Conservation (phyloP, 2,888 invertebrate genomes). For the Chironomus tentans region DNA sequence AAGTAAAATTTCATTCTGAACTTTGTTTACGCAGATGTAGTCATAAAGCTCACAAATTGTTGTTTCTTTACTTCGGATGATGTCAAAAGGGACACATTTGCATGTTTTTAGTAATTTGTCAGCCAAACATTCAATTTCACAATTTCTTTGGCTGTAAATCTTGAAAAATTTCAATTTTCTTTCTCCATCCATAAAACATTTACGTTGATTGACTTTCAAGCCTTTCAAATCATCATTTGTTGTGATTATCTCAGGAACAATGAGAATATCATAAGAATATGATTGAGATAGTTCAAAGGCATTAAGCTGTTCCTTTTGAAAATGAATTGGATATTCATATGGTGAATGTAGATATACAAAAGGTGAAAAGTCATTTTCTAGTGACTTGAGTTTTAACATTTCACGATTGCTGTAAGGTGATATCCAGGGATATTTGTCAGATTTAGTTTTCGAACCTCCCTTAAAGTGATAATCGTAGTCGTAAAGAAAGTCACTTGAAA, state of each 20-base stretch:
- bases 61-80: not conserved
- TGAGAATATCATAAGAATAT: not conserved
- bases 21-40: not conserved
- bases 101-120: not conserved
- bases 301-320: not conserved
- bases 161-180: not conserved
- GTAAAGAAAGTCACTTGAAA: not conserved
- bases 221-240: no score
- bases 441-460: not conserved
- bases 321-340: not conserved
- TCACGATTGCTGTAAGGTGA: not conserved
- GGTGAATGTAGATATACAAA: not conserved
- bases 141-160: not conserved
- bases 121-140: not conserved
- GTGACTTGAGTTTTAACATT: not conserved
- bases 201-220: not conserved
- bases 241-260: no score
- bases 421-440: not conserved
- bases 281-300: no score
- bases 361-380: no score
- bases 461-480: no score
- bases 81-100: not conserved
- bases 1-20: not conserved
- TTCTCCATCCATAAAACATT: not conserved
- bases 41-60: not conserved